Conservation (phyloP, 92 coral and sea anemone species). For the Meandrina meandrites region DNA sequence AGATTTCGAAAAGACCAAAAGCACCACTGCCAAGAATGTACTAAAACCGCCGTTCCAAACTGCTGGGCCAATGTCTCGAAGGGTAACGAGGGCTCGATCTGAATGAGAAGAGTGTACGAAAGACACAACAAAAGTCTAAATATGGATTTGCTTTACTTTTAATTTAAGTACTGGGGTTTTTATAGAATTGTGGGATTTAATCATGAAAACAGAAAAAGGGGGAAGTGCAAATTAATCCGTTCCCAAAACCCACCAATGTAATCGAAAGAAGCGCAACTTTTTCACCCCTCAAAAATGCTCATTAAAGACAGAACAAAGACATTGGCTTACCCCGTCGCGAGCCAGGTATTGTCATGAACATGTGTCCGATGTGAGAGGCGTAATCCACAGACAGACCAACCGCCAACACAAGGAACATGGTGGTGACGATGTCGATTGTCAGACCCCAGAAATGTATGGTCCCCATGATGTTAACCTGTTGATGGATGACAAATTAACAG, state of each 20-base stretch:
- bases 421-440: constrained; percentile 83
- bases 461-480: constrained; percentile 84
- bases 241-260: no score
- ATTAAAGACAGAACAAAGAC: not conserved
- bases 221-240: no score
- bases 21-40: constrained; percentile 84
- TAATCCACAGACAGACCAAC: constrained; percentile 96
- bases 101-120: not conserved
- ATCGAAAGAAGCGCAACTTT: not conserved
- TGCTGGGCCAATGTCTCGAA: constrained; percentile 94
- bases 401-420: constrained; percentile 82
- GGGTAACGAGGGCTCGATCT: constrained; percentile 81
- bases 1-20: constrained; percentile 77
- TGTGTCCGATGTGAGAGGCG: constrained; percentile 91
- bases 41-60: constrained; percentile 97
- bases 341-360: constrained; percentile 76
- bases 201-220: no score
- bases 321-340: constrained; percentile 54
- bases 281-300: not conserved
- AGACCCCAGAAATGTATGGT: constrained; percentile 95
- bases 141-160: not conserved
- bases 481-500: not conserved
- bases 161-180: no score
- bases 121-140: not conserved
- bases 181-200: no score